phyloP scores from a whole-genome alignment of 35 echinoderm and acorn worm species.

The Anneissia japonica region DNA sequence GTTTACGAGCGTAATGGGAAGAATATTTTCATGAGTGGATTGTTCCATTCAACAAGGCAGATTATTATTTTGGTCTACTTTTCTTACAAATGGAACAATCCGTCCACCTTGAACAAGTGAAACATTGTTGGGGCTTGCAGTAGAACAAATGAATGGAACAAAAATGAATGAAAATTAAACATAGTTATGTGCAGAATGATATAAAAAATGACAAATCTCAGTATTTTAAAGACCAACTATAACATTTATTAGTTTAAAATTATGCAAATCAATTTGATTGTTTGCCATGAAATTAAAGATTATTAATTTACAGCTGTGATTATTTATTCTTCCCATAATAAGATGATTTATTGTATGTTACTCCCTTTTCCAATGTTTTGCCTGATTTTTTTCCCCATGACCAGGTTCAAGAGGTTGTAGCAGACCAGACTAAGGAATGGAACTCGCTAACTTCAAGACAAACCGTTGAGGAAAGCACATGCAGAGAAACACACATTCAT shows the following conservation, averaged over 20 bases:
- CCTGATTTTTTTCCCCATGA: neutral
- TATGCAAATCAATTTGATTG: neutral
- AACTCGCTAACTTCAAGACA: conserved; percentile 48
- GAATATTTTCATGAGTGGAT: no score
- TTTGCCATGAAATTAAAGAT: neutral
- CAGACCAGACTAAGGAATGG: conserved; percentile 70
- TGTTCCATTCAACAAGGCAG: no score
- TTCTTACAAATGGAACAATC: no score
- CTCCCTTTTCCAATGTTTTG: neutral
- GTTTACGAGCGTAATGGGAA: no score
- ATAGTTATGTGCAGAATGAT: no score
- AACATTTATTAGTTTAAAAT: neutral
- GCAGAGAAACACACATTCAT: conserved; percentile 63
- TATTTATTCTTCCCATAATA: conserved; percentile 3
- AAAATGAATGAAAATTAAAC: no score
- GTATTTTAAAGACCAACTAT: neutral
- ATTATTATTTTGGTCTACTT: no score
- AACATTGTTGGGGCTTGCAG: no score
- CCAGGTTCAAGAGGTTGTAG: conserved; percentile 72
- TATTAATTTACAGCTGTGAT: neutral
- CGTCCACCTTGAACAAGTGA: no score
- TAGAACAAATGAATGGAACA: no score
- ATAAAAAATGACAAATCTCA: no score
- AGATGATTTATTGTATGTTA: neutral
- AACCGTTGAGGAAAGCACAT: conserved; percentile 27